phyloP scores from a whole-genome alignment of 2,113 vertebrate species.

The Nerophis lumbriciformis region DNA sequence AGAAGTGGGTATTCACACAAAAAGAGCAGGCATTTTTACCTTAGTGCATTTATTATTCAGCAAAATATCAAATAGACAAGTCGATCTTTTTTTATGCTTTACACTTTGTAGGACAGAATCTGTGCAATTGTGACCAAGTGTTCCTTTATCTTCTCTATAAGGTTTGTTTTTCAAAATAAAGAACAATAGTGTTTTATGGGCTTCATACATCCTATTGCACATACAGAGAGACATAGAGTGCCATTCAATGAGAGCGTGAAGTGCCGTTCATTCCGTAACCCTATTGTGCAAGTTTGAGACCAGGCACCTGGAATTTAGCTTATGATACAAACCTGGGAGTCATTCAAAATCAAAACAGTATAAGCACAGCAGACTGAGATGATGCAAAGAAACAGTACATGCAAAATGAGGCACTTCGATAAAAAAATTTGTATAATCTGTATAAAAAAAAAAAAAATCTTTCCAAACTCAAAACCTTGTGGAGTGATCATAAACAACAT shows the following conservation, averaged over 20 bases:
- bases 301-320: conserved; percentile 15
- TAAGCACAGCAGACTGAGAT: no score
- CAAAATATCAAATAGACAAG: conserved; percentile 1
- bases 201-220: not conserved
- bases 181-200: not conserved
- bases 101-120: not conserved
- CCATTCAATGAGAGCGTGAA: not conserved
- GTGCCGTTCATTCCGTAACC: not conserved
- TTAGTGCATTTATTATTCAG: conserved; percentile 26
- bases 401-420: conserved; percentile 10
- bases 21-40: conserved; percentile 7
- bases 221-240: not conserved
- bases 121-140: conserved; percentile 3
- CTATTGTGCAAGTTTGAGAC: not conserved
- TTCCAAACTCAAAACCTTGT: conserved; percentile 11
- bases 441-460: conserved; percentile 40
- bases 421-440: conserved; percentile 7
- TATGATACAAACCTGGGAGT: conserved; percentile 14
- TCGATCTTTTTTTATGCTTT: no score
- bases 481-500: conserved; percentile 15
- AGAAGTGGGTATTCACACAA: not conserved
- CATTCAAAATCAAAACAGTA: not conserved
- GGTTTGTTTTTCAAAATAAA: not conserved
- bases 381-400: not conserved
- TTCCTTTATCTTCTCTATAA: not conserved